These are phyloP conservation scores for Chalcosyrphus nemorum DNA, from an alignment of 2,888 invertebrate species.

Conservation along the genomic window DNA sequence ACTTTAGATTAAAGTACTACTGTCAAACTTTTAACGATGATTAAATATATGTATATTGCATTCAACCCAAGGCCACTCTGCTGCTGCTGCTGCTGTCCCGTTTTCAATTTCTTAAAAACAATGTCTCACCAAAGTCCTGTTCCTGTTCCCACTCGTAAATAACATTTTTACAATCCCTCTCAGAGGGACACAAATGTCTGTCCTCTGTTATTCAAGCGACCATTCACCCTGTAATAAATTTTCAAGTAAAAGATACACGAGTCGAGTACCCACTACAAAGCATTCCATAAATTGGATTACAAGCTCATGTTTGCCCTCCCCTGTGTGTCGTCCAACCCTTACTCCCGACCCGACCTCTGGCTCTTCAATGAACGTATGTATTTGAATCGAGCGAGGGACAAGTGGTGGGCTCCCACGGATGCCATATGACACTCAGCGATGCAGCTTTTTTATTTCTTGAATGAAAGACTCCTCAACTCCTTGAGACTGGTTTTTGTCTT, in stretches of 20 bases:
- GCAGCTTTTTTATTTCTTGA: slow-evolving; percentile 16
- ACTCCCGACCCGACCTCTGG: not conserved
- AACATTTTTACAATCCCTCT: slow-evolving; percentile 17
- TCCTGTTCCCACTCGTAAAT: not conserved
- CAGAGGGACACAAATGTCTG: not conserved
- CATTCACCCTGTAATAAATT: slow-evolving; percentile 39
- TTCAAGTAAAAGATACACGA: slow-evolving; percentile 16
- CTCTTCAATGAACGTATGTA: not conserved
- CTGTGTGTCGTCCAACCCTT: not conserved
- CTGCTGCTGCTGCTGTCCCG: not conserved
- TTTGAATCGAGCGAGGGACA: slow-evolving; percentile 13
- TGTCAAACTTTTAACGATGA: not conserved
- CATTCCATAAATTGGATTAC: slow-evolving; percentile 63
- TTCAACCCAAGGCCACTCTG: not conserved
- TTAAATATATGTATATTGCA: not conserved
- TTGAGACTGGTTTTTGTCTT: slow-evolving; percentile 9
- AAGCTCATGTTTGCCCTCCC: not conserved
- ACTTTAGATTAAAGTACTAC: not conserved
- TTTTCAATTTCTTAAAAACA: slow-evolving; percentile 16
- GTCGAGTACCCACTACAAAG: slow-evolving; percentile 33
- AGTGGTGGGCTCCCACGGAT: slow-evolving; percentile 27
- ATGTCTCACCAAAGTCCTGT: not conserved
- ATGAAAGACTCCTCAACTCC: slow-evolving; percentile 23
- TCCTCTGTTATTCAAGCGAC: not conserved
- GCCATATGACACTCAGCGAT: slow-evolving; percentile 6